phyloP scores from a whole-genome alignment of 2,888 invertebrate species.

The Tuta absoluta region DNA sequence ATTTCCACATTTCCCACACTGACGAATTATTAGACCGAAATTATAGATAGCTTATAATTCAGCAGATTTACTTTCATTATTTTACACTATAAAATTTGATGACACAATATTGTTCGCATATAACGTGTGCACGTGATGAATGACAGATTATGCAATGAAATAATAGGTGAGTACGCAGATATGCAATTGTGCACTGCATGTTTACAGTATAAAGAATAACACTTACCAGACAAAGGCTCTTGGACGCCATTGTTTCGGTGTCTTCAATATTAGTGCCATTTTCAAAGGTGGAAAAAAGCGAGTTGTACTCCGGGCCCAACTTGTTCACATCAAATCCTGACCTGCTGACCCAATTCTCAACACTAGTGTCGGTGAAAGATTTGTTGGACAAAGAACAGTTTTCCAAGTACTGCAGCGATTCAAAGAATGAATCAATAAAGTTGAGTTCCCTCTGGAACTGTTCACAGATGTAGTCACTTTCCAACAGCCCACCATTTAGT shows the following conservation, averaged over 20 bases:
- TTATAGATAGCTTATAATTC: too few species aligned
- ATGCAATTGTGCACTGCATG: slow-evolving; percentile 43
- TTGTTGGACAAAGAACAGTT: slow-evolving; percentile 61
- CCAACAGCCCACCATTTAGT: slow-evolving; percentile 59
- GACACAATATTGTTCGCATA: slow-evolving; percentile 30
- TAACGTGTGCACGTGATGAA: slow-evolving; percentile 30
- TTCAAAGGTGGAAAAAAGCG: slow-evolving; percentile 64
- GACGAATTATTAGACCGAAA: neutral
- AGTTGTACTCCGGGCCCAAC: slow-evolving; percentile 55
- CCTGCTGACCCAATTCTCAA: slow-evolving; percentile 54
- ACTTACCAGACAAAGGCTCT: slow-evolving; percentile 78
- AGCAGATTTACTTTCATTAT: too few species aligned
- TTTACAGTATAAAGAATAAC: slow-evolving; percentile 67
- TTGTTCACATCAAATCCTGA: slow-evolving; percentile 50
- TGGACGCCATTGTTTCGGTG: slow-evolving; percentile 73
- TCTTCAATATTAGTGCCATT: slow-evolving; percentile 60
- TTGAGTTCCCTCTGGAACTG: slow-evolving; percentile 74
- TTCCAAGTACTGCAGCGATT: slow-evolving; percentile 73
- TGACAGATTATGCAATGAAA: slow-evolving; percentile 37
- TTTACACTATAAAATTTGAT: neutral
- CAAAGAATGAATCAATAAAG: slow-evolving; percentile 77
- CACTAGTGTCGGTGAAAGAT: slow-evolving; percentile 52
- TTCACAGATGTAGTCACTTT: slow-evolving; percentile 64
- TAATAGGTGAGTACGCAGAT: slow-evolving; percentile 29
- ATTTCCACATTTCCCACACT: neutral